These are phyloP conservation scores for Colistium nudipinnis DNA, from an alignment of 2,113 vertebrate genomes.

Conservation along the genomic window DNA sequence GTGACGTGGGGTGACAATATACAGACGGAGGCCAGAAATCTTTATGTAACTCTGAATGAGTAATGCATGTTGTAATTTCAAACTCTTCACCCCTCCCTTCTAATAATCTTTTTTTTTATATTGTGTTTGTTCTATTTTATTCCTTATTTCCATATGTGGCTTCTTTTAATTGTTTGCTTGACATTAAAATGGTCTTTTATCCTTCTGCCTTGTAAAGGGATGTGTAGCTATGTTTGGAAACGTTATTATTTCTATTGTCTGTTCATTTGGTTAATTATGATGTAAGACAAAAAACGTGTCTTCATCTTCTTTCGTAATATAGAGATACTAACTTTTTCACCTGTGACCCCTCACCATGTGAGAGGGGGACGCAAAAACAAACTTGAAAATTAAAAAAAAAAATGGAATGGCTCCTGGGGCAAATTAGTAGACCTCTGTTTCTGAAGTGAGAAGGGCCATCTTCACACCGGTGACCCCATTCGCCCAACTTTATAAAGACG, in stretches of 20 bases:
- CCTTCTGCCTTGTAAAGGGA: too few relatives aligned
- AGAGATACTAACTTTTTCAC: background rate
- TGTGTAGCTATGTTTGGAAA: too few relatives aligned
- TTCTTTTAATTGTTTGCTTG: too few relatives aligned
- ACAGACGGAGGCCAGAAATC: constrained; percentile 10
- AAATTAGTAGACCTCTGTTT: constrained; percentile 9
- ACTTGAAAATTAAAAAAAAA: background rate
- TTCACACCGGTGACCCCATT: background rate
- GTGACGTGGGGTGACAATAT: constrained; percentile 22
- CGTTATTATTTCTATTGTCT: too few relatives aligned
- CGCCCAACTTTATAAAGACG: background rate
- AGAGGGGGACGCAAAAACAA: background rate
- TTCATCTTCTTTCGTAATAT: too few relatives aligned
- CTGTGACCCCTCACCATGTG: background rate
- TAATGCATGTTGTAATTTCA: background rate
- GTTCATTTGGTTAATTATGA: background rate
- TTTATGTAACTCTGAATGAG: background rate
- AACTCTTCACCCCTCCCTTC: background rate
- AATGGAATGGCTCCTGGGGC: background rate
- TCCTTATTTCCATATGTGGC: too few relatives aligned
- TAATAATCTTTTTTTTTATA: constrained; percentile 21
- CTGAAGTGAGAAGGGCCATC: constrained; percentile 11
- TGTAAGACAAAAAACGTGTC: background rate
- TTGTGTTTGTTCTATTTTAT: too few relatives aligned
- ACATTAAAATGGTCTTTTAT: too few relatives aligned